A percentile compares a stretch with the other conserved stretches of the same genome.
phyloP scores from a whole-genome alignment of 2,797 vertebrate genomes.

The Mareca penelope region DNA sequence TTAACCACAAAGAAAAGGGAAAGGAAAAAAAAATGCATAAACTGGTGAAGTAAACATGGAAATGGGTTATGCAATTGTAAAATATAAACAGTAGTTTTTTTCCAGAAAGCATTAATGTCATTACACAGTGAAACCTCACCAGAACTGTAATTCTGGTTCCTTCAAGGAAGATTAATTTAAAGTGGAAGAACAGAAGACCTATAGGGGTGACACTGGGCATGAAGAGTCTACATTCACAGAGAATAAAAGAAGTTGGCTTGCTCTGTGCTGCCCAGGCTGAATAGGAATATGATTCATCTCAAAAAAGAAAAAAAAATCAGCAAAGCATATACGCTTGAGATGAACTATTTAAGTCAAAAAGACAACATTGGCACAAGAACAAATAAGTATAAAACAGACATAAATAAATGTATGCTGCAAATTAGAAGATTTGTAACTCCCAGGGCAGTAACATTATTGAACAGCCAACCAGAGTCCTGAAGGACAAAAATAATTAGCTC shows the following conservation, averaged over 20 bases:
- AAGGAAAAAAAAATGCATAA: not conserved
- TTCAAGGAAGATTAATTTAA: not conserved
- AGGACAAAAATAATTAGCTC: conserved; percentile 70
- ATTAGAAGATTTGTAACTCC: conserved; percentile 66
- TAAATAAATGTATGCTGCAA: conserved; percentile 61
- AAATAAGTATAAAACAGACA: conserved; percentile 46
- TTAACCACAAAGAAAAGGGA: not conserved
- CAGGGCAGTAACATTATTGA: conserved; percentile 58
- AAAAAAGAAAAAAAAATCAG: not conserved
- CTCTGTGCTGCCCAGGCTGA: not conserved
- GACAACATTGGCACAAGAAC: conserved; percentile 48
- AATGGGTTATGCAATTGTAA: not conserved
- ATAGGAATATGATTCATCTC: not conserved
- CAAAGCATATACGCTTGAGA: conserved; percentile 32
- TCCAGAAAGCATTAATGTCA: not conserved
- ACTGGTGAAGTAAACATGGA: not conserved
- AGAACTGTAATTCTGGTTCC: not conserved
- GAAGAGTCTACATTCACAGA: not conserved
- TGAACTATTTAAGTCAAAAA: conserved; percentile 53
- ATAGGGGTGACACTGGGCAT: not conserved
- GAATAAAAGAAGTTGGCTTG: not conserved
- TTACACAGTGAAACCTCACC: not conserved
- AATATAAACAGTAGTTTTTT: not conserved
- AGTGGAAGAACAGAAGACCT: not conserved
- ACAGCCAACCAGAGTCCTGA: conserved; percentile 57